These are phyloP conservation scores for Drosophila stalkeri DNA, from an alignment of 2,888 invertebrate species.

Conservation along the genomic window DNA sequence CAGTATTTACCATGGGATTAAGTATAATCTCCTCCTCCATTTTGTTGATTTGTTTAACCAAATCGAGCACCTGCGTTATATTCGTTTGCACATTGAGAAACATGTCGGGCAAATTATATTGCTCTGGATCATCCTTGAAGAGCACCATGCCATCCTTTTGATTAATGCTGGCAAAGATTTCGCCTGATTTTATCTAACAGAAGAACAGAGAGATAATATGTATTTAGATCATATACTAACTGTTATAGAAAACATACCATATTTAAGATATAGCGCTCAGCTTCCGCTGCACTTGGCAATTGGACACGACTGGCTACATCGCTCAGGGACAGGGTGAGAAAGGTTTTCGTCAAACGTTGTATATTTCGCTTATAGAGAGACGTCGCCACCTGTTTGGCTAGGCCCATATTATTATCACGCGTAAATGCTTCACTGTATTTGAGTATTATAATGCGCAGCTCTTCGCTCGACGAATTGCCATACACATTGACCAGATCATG, in stretches of 20 bases:
- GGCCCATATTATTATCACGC: conserved; percentile 91
- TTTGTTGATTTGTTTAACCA: conserved; percentile 94
- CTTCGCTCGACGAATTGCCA: conserved; percentile 89
- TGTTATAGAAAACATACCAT: conserved; percentile 89
- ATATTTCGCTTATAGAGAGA: conserved; percentile 98
- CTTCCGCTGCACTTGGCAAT: conserved; percentile 92
- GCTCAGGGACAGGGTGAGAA: conserved; percentile 89
- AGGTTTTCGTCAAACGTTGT: conserved; percentile 94
- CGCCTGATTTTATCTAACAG: conserved; percentile 95
- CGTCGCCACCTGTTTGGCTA: conserved; percentile 93
- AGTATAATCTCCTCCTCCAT: conserved; percentile 98
- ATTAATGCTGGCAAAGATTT: conserved; percentile 98
- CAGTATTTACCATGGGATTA: conserved; percentile 89
- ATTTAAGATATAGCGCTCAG: conserved; percentile 96
- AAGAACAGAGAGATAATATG: background rate
- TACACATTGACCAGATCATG: conserved; percentile 95
- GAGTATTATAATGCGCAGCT: conserved; percentile 88
- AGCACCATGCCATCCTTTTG: conserved; percentile 99
- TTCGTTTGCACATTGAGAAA: conserved; percentile 94
- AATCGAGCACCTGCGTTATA: conserved; percentile 93
- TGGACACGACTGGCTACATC: conserved; percentile 93
- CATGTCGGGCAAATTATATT: conserved; percentile 95
- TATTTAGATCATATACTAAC: background rate
- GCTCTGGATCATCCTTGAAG: conserved; percentile 97
- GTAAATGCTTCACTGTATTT: conserved; percentile 93